Conservation (phyloP, 2,888 invertebrate species). For the Polyommatus icarus region DNA sequence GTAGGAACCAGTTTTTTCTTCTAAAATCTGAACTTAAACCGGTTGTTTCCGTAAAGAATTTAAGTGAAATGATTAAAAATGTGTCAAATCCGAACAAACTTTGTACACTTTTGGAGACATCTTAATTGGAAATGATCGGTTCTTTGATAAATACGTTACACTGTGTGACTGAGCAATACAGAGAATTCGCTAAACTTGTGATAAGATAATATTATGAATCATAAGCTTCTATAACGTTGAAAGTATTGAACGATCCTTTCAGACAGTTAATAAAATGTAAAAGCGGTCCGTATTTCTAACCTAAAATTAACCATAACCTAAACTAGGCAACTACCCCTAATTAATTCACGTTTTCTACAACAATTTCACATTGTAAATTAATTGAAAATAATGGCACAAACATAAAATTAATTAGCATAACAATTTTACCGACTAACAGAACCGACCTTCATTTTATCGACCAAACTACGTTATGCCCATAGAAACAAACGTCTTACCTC, state of each 20-base stretch:
- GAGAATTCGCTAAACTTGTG: too few relatives aligned
- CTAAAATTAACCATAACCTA: neutral
- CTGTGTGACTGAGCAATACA: too few relatives aligned
- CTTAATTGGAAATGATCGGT: too few relatives aligned
- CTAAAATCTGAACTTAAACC: neutral
- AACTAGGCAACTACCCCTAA: neutral
- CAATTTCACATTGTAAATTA: neutral
- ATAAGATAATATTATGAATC: neutral
- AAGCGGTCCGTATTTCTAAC: neutral
- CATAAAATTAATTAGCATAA: constrained; percentile 48
- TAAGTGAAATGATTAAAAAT: neutral
- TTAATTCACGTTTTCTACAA: neutral
- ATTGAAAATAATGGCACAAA: neutral
- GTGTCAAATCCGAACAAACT: neutral
- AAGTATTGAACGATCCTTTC: neutral
- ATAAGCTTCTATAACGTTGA: neutral
- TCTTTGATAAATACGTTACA: too few relatives aligned
- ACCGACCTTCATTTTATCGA: constrained; percentile 60
- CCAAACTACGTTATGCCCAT: constrained; percentile 37
- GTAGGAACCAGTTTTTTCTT: neutral
- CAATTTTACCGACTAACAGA: constrained; percentile 41
- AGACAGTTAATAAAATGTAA: too few relatives aligned
- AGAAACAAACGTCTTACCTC: constrained; percentile 42
- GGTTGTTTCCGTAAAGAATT: neutral
- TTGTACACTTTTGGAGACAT: neutral